Conservation (phyloP, 2,113 vertebrate species). For the Laticauda laticaudata region DNA sequence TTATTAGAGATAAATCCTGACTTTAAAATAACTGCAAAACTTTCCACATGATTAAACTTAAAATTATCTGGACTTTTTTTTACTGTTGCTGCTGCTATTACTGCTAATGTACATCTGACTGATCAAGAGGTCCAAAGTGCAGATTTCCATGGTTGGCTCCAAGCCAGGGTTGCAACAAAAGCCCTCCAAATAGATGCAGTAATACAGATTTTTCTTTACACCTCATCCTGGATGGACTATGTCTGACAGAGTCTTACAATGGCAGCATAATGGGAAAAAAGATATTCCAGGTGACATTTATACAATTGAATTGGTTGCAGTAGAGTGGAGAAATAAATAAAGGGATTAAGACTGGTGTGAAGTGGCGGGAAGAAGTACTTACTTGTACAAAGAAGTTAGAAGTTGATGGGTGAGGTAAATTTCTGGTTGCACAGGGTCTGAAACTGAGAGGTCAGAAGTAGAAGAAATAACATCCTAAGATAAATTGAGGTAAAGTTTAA, state of each 20-base stretch:
- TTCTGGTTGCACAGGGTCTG: background rate
- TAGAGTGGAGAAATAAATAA: background rate
- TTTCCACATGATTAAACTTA: constrained; percentile 67
- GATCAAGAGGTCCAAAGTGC: constrained; percentile 67
- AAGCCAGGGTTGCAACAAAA: constrained; percentile 66
- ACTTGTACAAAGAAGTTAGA: background rate
- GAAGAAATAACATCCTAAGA: background rate
- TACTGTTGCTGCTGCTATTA: constrained; percentile 4
- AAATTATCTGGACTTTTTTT: constrained; percentile 61
- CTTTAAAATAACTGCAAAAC: constrained; percentile 26
- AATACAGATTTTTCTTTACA: background rate
- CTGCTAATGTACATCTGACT: constrained; percentile 68
- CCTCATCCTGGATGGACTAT: background rate
- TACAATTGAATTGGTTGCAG: background rate
- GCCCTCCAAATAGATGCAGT: constrained; percentile 50
- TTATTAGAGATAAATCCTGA: constrained; percentile 66
- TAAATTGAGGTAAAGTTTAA: background rate
- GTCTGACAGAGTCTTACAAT: background rate
- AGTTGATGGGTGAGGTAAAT: background rate
- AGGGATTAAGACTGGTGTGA: background rate
- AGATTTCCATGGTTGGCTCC: constrained; percentile 62
- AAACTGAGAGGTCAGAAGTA: background rate
- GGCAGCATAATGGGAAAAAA: background rate
- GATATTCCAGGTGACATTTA: background rate
- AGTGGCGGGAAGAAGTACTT: background rate